Conservation (phyloP, 2,797 vertebrate genomes). For the Arnoldichthys spilopterus region DNA sequence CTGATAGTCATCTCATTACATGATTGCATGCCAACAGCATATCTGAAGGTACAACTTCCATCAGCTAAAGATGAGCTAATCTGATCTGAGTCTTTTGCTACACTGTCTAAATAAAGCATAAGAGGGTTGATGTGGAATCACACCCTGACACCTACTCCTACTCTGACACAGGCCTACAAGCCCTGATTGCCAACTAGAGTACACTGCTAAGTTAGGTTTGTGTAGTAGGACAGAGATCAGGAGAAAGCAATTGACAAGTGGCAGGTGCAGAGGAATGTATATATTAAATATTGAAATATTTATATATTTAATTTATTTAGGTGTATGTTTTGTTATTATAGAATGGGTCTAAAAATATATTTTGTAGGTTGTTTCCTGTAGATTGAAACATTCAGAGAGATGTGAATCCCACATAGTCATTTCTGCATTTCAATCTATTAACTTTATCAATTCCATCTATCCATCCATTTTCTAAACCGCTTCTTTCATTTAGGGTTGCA, state of each 20-base stretch:
- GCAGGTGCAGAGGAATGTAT: not conserved
- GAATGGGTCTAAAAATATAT: not conserved
- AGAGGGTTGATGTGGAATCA: not conserved
- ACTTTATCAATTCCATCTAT: too few species aligned
- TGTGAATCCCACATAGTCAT: not conserved
- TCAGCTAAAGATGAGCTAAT: not conserved
- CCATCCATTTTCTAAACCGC: too few species aligned
- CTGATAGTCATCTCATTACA: not conserved
- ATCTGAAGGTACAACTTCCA: not conserved
- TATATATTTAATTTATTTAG: too few species aligned
- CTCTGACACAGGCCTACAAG: slow-evolving; percentile 14
- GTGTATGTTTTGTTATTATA: not conserved
- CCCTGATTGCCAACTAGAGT: not conserved
- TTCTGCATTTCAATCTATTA: not conserved
- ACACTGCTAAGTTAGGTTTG: not conserved
- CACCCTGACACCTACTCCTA: not conserved
- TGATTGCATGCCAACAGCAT: not conserved
- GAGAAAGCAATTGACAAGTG: not conserved
- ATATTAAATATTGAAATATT: too few species aligned
- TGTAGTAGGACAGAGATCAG: not conserved
- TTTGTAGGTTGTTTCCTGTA: not conserved
- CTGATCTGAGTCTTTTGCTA: not conserved
- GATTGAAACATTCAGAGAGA: not conserved
- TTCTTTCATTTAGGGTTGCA: too few species aligned
- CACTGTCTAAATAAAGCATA: not conserved